These are phyloP conservation scores for Neostethus bicornis DNA, from an alignment of 2,797 vertebrate species.

Conservation along the genomic window DNA sequence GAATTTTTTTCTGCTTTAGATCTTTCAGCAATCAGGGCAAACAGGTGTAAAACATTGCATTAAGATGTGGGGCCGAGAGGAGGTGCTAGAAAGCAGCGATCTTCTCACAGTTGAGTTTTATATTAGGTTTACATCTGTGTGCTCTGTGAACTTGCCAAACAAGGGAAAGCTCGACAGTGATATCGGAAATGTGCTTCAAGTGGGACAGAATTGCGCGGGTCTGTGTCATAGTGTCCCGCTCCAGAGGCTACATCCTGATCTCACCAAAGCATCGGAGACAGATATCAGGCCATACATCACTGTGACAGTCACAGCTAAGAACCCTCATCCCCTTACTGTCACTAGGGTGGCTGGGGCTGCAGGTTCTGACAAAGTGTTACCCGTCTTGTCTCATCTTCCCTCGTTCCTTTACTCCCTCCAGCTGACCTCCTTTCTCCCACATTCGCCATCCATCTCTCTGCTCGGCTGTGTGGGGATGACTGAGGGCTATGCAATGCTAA, in stretches of 20 bases:
- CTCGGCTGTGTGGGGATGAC: constrained; percentile 36
- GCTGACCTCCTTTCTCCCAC: constrained; percentile 52
- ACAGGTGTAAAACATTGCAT: constrained; percentile 67
- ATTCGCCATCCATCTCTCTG: constrained; percentile 17
- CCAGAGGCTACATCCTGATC: constrained; percentile 63
- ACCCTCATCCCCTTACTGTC: constrained; percentile 71
- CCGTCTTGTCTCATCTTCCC: constrained; percentile 55
- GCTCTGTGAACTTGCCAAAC: constrained; percentile 4
- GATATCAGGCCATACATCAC: constrained; percentile 76
- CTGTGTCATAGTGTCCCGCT: constrained; percentile 55
- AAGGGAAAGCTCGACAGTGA: constrained; percentile 20
- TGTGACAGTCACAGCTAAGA: constrained; percentile 74
- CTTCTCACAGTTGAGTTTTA: constrained; percentile 22
- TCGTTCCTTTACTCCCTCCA: constrained; percentile 34
- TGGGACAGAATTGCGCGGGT: constrained; percentile 30
- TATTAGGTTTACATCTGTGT: constrained; percentile 16
- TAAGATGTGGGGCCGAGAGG: constrained; percentile 50
- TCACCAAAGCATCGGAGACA: constrained; percentile 63
- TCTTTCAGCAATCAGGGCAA: constrained; percentile 66
- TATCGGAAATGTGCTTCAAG: constrained; percentile 38
- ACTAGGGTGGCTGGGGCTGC: constrained; percentile 62
- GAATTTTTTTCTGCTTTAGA: constrained; percentile 60
- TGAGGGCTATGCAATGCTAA: constrained; percentile 63
- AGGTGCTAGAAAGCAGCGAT: constrained; percentile 64
- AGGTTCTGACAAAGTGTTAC: constrained; percentile 72